phyloP scores from a whole-genome alignment of 1,140 invertebrate genomes.

The Leptinotarsa texana region DNA sequence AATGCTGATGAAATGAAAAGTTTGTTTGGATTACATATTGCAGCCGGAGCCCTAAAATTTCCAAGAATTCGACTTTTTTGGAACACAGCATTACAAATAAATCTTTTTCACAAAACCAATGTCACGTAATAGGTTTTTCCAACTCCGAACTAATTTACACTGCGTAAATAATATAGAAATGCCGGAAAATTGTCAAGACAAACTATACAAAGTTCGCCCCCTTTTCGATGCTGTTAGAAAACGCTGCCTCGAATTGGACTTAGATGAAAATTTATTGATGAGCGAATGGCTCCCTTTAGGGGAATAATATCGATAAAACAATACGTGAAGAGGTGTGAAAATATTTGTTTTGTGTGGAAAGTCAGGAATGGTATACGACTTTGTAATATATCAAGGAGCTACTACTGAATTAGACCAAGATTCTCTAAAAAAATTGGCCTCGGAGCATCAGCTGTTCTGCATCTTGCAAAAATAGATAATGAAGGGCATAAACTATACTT shows the following conservation, averaged over 20 bases:
- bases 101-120: neutral
- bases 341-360: constrained; percentile 27
- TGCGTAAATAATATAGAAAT: neutral
- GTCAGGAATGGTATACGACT: constrained; percentile 17
- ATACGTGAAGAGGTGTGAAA: constrained; percentile 30
- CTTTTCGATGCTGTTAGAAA: neutral
- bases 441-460: constrained; percentile 9
- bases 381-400: constrained; percentile 25
- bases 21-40: constrained; percentile 17
- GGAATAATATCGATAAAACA: constrained; percentile 23
- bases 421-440: constrained; percentile 13
- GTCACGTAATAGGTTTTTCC: constrained; percentile 10
- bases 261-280: constrained; percentile 5
- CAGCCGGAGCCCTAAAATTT: neutral
- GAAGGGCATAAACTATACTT: constrained; percentile 10
- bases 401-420: constrained; percentile 21
- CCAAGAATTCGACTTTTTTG: neutral
- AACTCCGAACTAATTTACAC: constrained; percentile 9
- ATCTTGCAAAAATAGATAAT: constrained; percentile 13
- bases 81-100: neutral
- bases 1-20: neutral
- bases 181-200: neutral
- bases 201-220: neutral
- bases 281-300: constrained; percentile 8
- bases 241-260: neutral